Evolutionary conservation across 1,140 invertebrate species (phyloP), one percentile per base, ranked within the genome.

Genomic region (Nephotettix cincticeps): DNA sequence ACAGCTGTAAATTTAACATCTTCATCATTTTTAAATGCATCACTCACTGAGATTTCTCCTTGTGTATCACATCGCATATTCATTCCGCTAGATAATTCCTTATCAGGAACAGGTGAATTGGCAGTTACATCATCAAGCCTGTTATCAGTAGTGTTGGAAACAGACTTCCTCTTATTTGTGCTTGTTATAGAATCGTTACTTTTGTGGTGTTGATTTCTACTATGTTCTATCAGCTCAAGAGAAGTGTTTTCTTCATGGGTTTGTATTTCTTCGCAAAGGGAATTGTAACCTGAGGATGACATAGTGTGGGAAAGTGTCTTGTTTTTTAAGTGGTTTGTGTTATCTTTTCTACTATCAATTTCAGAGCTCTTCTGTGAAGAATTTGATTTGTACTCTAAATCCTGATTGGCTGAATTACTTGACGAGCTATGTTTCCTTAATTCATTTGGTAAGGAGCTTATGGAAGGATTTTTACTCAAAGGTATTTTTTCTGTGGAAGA

Each of bases 241-340:
- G 14, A 6, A 6, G 14, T 14, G 4, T 36, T 14, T 36, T 36
- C 32, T 14, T 36, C 32, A 36, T 36, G 32, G 4, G 32, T 36
- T 29, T 14, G 25, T 9, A 25, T 9, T 29, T 61, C 56, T n/a
- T 61, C 56, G 28, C 56, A 25, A 21, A 61, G 25, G 25, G 56
- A 61, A 29, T 61, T 61, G 25, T 61, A 61, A 2, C 56, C 56
- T 6, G 56, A 61, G 1, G 56, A 61, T 14, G 56, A 61, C 56
- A 61, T 61, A 6, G 47, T 61, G 23, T 27, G 25, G 3, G 56
- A 61, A 25, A 61, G 14, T 27, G 25, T 9, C 25, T 61, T 51
- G 3, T 2, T 21, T 51, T 51, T 51, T 4, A 3, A 9, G 4
- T 4, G 3, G 19, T 51, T 11, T 19, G 14, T 4, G n/a, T 9